Evolutionary conservation across 2,113 vertebrate species (phyloP).

Genomic region (Xenotilapia longispinis): DNA sequence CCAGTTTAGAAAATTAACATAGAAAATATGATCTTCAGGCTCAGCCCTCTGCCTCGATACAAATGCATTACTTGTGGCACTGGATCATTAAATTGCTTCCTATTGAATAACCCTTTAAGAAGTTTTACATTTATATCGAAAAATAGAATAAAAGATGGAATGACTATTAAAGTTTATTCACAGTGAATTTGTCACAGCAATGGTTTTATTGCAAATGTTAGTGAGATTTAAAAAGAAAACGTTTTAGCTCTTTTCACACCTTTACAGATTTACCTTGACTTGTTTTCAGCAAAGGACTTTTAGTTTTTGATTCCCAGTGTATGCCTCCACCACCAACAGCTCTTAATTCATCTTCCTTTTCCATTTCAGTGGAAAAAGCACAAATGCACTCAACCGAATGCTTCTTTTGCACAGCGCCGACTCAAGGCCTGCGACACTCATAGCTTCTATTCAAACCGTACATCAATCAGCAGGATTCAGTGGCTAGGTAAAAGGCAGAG

Average conservation of each 20-base stretch:
- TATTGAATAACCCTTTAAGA: background rate
- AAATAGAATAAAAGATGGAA: background rate
- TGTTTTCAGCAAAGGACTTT: background rate
- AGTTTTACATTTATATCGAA: background rate
- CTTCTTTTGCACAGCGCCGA: background rate
- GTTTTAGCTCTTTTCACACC: background rate
- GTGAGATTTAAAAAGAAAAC: background rate
- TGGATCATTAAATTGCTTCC: background rate
- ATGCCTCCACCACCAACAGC: background rate
- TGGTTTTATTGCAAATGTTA: background rate
- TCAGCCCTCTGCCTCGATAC: background rate
- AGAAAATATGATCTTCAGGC: background rate
- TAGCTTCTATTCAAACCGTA: background rate
- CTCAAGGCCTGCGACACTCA: background rate
- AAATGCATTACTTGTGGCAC: background rate
- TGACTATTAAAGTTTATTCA: background rate
- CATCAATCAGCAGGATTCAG: slow-evolving; percentile 28
- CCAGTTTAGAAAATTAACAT: background rate
- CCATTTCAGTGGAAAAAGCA: background rate
- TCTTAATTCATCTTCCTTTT: background rate
- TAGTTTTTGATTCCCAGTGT: background rate
- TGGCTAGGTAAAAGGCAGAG: slow-evolving; percentile 21
- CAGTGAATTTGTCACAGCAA: background rate
- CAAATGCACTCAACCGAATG: background rate
- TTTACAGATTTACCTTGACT: background rate